Percentiles rank a stretch among this genome's conserved stretches.
phyloP scores from a whole-genome alignment of 2,113 vertebrate genomes.

The Eretmochelys imbricata region DNA sequence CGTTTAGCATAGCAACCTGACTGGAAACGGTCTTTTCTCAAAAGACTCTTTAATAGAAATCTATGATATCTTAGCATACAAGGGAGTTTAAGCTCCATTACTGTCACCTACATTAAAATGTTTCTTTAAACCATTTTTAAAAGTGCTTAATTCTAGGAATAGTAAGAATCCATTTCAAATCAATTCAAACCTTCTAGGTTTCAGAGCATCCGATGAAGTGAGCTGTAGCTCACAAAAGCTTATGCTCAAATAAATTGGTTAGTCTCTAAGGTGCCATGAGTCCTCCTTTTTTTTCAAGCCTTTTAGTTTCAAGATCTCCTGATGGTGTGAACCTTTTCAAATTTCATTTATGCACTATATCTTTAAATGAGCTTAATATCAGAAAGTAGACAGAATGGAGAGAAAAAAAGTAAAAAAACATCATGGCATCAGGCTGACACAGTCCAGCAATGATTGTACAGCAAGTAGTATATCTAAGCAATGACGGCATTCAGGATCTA shows the following conservation, averaged over 20 bases:
- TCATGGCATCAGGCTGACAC: background rate
- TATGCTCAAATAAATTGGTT: too few relatives aligned
- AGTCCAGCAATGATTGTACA: background rate
- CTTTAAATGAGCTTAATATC: background rate
- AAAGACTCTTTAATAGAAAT: background rate
- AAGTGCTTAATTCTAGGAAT: background rate
- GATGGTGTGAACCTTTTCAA: background rate
- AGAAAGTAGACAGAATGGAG: background rate
- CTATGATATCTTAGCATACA: background rate
- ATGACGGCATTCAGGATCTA: background rate
- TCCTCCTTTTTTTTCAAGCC: background rate
- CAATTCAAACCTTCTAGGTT: background rate
- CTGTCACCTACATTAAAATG: background rate
- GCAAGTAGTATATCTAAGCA: background rate
- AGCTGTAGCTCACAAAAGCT: too few relatives aligned
- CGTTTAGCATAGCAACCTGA: background rate
- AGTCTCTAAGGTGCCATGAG: too few relatives aligned
- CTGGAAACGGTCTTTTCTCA: background rate
- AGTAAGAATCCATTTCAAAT: background rate
- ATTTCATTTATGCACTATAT: background rate
- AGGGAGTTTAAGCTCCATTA: background rate
- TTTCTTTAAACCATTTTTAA: background rate
- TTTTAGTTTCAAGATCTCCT: background rate
- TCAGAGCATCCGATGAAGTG: too few relatives aligned
- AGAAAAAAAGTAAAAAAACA: background rate